Conservation (phyloP, 2,113 vertebrate species). For the Trematomus loennbergii region DNA sequence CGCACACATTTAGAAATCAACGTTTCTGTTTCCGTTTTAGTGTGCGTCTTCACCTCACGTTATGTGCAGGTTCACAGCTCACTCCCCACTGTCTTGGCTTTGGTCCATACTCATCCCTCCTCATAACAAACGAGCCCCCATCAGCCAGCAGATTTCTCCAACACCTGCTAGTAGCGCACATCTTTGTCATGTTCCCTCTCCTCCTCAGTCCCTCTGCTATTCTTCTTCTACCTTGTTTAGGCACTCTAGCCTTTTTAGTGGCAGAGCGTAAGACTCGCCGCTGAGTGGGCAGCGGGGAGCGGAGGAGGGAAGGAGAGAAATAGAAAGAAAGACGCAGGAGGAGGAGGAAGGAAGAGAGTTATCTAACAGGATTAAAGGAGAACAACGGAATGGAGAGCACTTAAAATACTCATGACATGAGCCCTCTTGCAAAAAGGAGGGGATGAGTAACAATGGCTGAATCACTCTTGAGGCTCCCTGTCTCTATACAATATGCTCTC, state of each 20-base stretch:
- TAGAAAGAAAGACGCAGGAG: conserved; percentile 55
- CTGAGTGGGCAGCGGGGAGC: conserved; percentile 78
- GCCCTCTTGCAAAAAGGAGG: conserved; percentile 68
- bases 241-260: conserved; percentile 60
- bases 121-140: conserved; percentile 64
- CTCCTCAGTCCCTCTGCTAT: conserved; percentile 1
- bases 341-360: conserved; percentile 72
- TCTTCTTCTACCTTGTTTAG: conserved; percentile 57
- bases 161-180: conserved; percentile 46
- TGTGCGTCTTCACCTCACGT: conserved; percentile 31
- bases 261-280: conserved; percentile 62
- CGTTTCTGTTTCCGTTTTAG: neutral
- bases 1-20: conserved; percentile 6
- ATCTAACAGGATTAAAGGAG: conserved; percentile 83
- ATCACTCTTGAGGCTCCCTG: conserved; percentile 64
- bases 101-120: conserved; percentile 66
- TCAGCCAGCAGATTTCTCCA: conserved; percentile 61
- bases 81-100: conserved; percentile 61
- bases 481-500: conserved; percentile 50
- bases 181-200: conserved; percentile 57
- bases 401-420: conserved; percentile 80
- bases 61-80: conserved; percentile 59
- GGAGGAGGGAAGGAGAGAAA: conserved; percentile 68
- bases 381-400: conserved; percentile 80
- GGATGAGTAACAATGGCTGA: conserved; percentile 75